Conservation (phyloP, 1,140 invertebrate species). For the Drosophila erecta region DNA sequence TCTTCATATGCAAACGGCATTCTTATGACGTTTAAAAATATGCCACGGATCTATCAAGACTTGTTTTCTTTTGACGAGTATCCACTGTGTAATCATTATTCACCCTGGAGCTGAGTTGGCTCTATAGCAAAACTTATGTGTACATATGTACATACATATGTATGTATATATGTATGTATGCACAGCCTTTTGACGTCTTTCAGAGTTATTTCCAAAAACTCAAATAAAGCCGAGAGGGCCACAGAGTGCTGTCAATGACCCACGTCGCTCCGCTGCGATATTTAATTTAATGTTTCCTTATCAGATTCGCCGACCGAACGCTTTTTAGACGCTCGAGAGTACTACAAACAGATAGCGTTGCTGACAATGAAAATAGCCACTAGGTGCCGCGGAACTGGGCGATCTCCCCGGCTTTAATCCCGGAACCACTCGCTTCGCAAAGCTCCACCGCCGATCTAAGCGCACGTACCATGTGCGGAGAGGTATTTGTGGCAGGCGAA, state of each 20-base stretch:
- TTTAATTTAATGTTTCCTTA: background rate
- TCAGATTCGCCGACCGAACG: background rate
- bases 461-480: constrained; percentile 1
- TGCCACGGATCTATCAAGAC: no score
- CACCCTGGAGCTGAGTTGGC: background rate
- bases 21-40: no score
- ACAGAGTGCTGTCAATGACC: constrained; percentile 43
- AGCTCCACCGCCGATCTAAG: background rate
- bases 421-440: background rate
- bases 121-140: background rate
- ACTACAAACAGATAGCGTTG: background rate
- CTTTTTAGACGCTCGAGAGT: background rate
- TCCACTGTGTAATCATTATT: background rate
- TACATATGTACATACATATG: background rate
- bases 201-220: background rate
- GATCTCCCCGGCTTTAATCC: background rate
- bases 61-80: background rate
- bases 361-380: background rate
- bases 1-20: no score
- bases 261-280: constrained; percentile 14
- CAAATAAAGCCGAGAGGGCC: background rate
- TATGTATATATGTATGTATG: background rate
- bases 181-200: no score
- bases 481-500: constrained; percentile 4
- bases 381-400: background rate